Conservation (phyloP, 2,888 invertebrate species). For the Anagyrus pseudococci region DNA sequence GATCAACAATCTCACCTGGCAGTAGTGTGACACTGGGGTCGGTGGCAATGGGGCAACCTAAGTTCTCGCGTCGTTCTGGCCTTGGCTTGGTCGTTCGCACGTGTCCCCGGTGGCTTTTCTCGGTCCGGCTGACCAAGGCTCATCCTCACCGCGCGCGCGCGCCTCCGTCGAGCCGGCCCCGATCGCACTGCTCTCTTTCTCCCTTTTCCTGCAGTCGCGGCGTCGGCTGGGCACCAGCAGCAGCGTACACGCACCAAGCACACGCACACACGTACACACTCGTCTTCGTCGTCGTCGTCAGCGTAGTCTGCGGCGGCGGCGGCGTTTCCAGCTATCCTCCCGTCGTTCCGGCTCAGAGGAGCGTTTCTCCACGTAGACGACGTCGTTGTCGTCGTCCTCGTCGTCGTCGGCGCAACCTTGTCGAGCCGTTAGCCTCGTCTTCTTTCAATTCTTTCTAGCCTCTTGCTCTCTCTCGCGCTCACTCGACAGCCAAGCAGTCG, state of each 20-base stretch:
- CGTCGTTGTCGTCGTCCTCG: too few relatives aligned
- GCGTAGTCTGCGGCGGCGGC: not conserved
- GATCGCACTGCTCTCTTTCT: not conserved
- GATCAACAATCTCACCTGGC: conserved; percentile 21
- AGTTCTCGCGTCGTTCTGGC: not conserved
- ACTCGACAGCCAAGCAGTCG: not conserved
- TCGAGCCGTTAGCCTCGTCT: too few relatives aligned
- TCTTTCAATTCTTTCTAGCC: too few relatives aligned
- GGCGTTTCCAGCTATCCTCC: too few relatives aligned
- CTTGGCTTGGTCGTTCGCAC: conserved; percentile 4
- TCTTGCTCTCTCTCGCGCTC: too few relatives aligned
- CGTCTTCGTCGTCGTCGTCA: not conserved
- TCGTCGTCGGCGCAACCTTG: too few relatives aligned
- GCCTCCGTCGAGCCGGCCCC: not conserved
- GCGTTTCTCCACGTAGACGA: too few relatives aligned
- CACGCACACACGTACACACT: not conserved
- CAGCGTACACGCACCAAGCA: not conserved
- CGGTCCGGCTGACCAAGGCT: conserved; percentile 14
- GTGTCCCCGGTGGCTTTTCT: conserved; percentile 31
- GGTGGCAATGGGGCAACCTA: conserved; percentile 11
- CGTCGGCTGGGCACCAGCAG: not conserved
- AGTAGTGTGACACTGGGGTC: conserved; percentile 8
- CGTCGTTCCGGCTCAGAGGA: too few relatives aligned
- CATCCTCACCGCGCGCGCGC: conserved; percentile 25
- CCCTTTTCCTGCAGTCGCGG: not conserved